Evolutionary conservation across 2,888 invertebrate species (phyloP).

Genomic region (Pedicia rivosa): DNA sequence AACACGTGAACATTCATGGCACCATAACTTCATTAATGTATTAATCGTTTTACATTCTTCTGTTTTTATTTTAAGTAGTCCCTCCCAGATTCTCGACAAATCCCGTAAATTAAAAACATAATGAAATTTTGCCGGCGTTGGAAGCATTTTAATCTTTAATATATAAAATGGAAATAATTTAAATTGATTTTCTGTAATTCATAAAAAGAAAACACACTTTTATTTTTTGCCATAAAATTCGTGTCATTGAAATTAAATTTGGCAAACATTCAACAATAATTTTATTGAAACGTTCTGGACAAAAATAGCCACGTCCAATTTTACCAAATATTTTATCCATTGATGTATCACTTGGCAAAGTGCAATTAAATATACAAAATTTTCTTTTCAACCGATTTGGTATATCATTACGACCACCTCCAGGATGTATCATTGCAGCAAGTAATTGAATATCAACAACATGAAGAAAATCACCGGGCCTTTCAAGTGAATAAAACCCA

Average conservation of each 20-base stretch:
- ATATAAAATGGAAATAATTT: background rate
- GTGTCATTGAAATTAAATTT: slow-evolving; percentile 50
- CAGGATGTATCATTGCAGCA: slow-evolving; percentile 81
- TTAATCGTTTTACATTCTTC: slow-evolving; percentile 40
- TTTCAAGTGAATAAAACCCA: slow-evolving; percentile 68
- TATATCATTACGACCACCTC: slow-evolving; percentile 71
- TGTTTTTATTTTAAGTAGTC: slow-evolving; percentile 51
- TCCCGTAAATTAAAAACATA: slow-evolving; percentile 74
- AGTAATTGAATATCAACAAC: slow-evolving; percentile 61
- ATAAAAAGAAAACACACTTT: slow-evolving; percentile 30
- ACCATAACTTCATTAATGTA: slow-evolving; percentile 40
- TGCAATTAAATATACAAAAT: slow-evolving; percentile 70
- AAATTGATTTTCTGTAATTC: background rate
- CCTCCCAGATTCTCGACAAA: slow-evolving; percentile 74
- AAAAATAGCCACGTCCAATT: slow-evolving; percentile 65
- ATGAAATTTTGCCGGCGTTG: slow-evolving; percentile 77
- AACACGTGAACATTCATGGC: slow-evolving; percentile 61
- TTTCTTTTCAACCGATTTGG: slow-evolving; percentile 66
- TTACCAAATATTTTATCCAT: slow-evolving; percentile 72
- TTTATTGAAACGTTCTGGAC: slow-evolving; percentile 43
- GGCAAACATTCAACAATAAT: slow-evolving; percentile 50
- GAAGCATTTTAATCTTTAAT: slow-evolving; percentile 51
- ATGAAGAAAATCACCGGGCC: slow-evolving; percentile 63
- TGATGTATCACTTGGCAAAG: slow-evolving; percentile 57
- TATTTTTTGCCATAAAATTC: slow-evolving; percentile 61